phyloP scores from a whole-genome alignment of 2,888 invertebrate species.

The Agrochola circellaris region DNA sequence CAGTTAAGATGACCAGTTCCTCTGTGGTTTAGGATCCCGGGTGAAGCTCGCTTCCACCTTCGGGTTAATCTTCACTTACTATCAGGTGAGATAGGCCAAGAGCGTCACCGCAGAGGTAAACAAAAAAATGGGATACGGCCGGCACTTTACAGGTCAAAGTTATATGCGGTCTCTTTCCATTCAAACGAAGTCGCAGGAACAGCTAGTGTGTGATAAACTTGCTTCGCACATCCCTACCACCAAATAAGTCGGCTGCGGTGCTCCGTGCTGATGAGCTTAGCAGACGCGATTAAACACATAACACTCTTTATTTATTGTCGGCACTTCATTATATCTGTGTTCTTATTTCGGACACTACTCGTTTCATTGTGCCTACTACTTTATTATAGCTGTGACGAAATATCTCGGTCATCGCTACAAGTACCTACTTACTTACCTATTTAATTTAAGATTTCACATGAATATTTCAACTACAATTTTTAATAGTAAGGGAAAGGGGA shows the following conservation, averaged over 20 bases:
- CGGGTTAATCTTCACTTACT: too few species aligned
- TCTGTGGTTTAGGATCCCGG: too few species aligned
- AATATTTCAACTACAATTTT: background rate
- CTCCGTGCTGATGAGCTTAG: slow-evolving; percentile 75
- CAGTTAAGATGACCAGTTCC: too few species aligned
- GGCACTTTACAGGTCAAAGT: too few species aligned
- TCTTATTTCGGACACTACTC: slow-evolving; percentile 71
- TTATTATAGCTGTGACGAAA: slow-evolving; percentile 50
- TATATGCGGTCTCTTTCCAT: too few species aligned
- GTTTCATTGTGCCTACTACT: slow-evolving; percentile 34
- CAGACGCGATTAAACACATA: slow-evolving; percentile 80
- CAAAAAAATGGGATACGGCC: too few species aligned
- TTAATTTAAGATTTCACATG: too few species aligned
- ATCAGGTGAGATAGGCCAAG: too few species aligned
- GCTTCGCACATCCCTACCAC: slow-evolving; percentile 66
- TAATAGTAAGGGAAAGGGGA: background rate
- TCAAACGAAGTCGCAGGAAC: background rate
- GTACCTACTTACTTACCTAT: background rate
- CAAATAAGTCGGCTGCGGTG: slow-evolving; percentile 65
- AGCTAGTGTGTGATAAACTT: background rate
- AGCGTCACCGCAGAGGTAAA: too few species aligned
- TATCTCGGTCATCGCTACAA: slow-evolving; percentile 51
- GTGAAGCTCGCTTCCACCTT: too few species aligned
- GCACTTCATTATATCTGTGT: slow-evolving; percentile 80
- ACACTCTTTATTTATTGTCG: slow-evolving; percentile 77